Evolutionary conservation across 2,113 vertebrate species (phyloP), one percentile per base, ranked within the genome.

Genomic region (Nanorana parkeri): DNA sequence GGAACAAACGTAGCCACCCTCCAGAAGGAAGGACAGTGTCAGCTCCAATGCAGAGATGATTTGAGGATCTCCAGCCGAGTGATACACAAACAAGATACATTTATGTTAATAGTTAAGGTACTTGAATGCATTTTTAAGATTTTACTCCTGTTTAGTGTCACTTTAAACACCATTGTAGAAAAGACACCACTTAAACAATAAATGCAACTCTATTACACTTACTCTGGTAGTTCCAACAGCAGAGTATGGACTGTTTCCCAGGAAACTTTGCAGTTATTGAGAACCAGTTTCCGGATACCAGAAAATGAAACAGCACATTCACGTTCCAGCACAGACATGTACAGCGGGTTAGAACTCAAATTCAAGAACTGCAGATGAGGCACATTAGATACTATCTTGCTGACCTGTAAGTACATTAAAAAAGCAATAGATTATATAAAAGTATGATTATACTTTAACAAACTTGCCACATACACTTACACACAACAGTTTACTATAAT

Each of bases 361-460:
- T 99, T 99, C 87, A 99, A 95, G 91, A 99, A 98, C 89, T 97
- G 94, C 93, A 99, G 88, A 85, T 96, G 94, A 51, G 98, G 97
- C 88, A 97, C 95, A 90, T 95, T 97, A 89, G 95, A 96, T 73
- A 99, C 95, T 84, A 99, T 98, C 93, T 97, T 96, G 92, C 95
- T 94, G 92, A 99, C 95, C 98, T 99, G 58, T 72, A 47, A 47
- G 29, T 74, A 26, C 81, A 41, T 41, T 56, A 81, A 66, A 36
- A 51, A 67, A 85, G 78, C 68, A 79, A 89, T 82, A 80, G n/a
- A 26, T 36, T 67, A 67, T 3, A 32, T 67, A 10, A 67, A 17
- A 13, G 58, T 20, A 23, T 61, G 20, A 23, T 36, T 36, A 3
- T 61, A 5, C 58, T 47, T 8, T 47, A 47, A 47, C 41, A 47